These are phyloP conservation scores for Loris lydekkerianus DNA, from an alignment of 2,797 vertebrate species.

Conservation along the genomic window DNA sequence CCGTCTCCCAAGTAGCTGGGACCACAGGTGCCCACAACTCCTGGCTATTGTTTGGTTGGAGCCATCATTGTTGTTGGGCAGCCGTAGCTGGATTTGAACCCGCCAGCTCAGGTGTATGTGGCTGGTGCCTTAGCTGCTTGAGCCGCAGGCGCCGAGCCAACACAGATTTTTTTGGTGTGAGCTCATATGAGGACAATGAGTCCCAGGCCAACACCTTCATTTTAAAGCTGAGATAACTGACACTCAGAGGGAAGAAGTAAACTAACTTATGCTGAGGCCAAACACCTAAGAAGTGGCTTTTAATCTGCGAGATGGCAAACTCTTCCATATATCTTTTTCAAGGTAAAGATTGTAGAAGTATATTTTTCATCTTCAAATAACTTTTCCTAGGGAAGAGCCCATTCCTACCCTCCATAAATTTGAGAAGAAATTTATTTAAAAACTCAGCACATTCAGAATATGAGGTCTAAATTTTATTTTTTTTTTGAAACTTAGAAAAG, in stretches of 20 bases:
- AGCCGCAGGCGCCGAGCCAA: too few species aligned
- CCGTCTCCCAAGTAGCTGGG: too few species aligned
- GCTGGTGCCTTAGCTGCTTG: too few species aligned
- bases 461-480: background rate
- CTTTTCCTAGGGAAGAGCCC: background rate
- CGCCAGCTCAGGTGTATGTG: too few species aligned
- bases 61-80: too few species aligned
- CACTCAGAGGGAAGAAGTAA: background rate
- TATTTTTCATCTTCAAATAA: constrained; percentile 27
- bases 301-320: background rate
- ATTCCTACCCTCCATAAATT: background rate
- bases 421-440: constrained; percentile 41
- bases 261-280: background rate
- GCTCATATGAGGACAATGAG: background rate
- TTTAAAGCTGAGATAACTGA: background rate
- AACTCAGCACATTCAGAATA: background rate
- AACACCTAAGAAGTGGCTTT: background rate
- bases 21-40: too few species aligned
- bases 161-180: background rate
- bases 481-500: background rate
- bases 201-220: background rate
- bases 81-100: too few species aligned
- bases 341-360: background rate
- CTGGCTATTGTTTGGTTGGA: too few species aligned
- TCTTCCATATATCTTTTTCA: background rate